A percentile compares a stretch with the other conserved stretches of the same genome.
Evolutionary conservation across 2,797 vertebrate genomes (phyloP).

Genomic region (Tangara arthus): DNA sequence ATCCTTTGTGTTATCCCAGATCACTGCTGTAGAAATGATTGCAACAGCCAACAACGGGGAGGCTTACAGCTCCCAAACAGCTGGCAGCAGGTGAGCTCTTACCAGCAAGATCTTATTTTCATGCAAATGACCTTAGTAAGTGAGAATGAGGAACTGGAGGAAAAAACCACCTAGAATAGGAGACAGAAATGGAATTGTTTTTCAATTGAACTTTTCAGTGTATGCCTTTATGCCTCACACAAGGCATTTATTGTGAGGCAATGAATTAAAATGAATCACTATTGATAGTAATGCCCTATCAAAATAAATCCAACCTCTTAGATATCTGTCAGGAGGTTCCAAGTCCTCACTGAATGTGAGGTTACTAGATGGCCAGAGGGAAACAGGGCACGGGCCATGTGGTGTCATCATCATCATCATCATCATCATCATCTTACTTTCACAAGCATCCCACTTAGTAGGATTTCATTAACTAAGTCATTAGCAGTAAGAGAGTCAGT

Average conservation of each 20-base stretch:
- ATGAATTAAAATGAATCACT: conserved; percentile 15
- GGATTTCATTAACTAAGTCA: not conserved
- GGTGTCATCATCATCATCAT: not conserved
- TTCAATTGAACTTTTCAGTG: conserved; percentile 16
- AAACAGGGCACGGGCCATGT: not conserved
- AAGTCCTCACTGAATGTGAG: not conserved
- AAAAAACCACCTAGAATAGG: conserved; percentile 12
- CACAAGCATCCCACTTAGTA: not conserved
- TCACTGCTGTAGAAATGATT: conserved; percentile 19
- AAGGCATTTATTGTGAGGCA: conserved; percentile 24
- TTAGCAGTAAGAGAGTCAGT: not conserved
- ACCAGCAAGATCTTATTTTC: conserved; percentile 55
- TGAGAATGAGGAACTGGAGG: conserved; percentile 33
- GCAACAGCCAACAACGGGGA: not conserved
- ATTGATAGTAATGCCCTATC: not conserved
- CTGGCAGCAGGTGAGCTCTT: conserved; percentile 59
- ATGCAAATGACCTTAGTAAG: conserved; percentile 64
- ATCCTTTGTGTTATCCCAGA: not conserved
- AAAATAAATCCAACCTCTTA: conserved; percentile 24
- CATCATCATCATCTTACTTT: not conserved
- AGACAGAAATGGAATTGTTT: conserved; percentile 61
- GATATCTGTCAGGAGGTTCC: not conserved
- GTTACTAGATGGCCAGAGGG: not conserved
- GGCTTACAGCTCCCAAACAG: conserved; percentile 25
- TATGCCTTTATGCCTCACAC: conserved; percentile 25